These are phyloP conservation scores for Pogonocherus hispidulus DNA, from an alignment of 2,888 invertebrate species.

Conservation along the genomic window DNA sequence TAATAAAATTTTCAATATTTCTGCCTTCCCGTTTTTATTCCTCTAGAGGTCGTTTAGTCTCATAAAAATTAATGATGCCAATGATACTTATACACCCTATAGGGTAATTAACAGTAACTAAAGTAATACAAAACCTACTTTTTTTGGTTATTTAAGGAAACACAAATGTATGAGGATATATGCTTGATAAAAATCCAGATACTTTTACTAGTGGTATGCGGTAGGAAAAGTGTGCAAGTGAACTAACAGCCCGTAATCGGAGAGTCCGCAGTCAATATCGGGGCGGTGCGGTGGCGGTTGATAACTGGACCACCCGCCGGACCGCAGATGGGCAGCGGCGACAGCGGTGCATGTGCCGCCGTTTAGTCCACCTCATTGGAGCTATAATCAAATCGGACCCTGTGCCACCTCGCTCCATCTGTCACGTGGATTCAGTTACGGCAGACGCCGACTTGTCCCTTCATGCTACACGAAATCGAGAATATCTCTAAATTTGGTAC, in stretches of 20 bases:
- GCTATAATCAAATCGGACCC: conserved; percentile 46
- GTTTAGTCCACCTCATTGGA: conserved; percentile 31
- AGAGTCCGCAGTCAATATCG: conserved; percentile 19
- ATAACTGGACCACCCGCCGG: conserved; percentile 27
- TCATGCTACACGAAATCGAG: conserved; percentile 21
- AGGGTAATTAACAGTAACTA: too few relatives aligned
- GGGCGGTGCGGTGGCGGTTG: conserved; percentile 12
- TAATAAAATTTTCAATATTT: too few relatives aligned
- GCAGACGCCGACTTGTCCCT: conserved; percentile 33
- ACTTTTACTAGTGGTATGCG: too few relatives aligned
- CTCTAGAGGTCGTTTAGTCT: too few relatives aligned
- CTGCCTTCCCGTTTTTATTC: too few relatives aligned
- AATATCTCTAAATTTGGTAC: too few relatives aligned
- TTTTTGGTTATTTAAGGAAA: too few relatives aligned
- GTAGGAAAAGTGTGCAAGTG: conserved; percentile 28
- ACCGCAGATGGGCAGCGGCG: conserved; percentile 32
- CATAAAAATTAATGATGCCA: too few relatives aligned
- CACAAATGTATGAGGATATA: too few relatives aligned
- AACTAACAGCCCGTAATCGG: conserved; percentile 24
- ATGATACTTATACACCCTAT: too few relatives aligned
- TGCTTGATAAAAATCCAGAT: too few relatives aligned
- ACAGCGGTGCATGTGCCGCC: conserved; percentile 31
- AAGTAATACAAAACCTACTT: too few relatives aligned
- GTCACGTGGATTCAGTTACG: conserved; percentile 48
- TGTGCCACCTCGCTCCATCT: conserved; percentile 47